Percentiles rank a stretch among this genome's conserved stretches.
These are phyloP conservation scores for Notoglanidium macrostoma DNA, from an alignment of 2,797 vertebrate species.

Conservation along the genomic window DNA sequence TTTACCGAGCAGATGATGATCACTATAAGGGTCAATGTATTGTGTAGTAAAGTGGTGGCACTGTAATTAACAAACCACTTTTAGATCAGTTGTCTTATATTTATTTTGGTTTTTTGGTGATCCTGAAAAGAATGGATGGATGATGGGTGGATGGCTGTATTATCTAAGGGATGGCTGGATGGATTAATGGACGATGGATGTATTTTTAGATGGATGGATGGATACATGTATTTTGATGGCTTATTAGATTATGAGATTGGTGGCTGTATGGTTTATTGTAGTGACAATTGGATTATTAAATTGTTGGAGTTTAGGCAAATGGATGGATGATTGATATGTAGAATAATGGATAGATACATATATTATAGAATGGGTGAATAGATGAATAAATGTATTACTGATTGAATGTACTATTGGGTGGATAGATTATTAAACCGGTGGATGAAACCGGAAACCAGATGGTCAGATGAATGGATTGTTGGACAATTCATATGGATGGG, in stretches of 20 bases:
- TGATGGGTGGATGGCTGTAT: too few relatives aligned
- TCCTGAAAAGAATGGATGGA: background rate
- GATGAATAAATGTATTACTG: background rate
- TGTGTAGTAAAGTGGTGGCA: too few relatives aligned
- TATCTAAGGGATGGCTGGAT: background rate
- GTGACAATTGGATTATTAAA: background rate
- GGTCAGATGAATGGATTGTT: background rate
- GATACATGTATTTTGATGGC: background rate
- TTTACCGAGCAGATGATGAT: background rate
- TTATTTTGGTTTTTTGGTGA: background rate
- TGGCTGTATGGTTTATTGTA: background rate
- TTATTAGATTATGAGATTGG: background rate
- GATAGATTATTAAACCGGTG: background rate
- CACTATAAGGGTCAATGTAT: background rate
- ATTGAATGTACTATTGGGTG: background rate
- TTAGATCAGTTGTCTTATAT: background rate
- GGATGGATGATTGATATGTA: background rate
- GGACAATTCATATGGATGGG: background rate
- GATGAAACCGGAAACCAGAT: too few relatives aligned
- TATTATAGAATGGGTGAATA: background rate
- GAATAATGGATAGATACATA: background rate
- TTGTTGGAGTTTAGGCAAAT: background rate
- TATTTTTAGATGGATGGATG: background rate
- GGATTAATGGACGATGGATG: background rate
- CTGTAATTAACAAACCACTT: background rate